These are phyloP conservation scores for Hestina assimilis DNA, from an alignment of 1,140 invertebrate genomes.

Conservation along the genomic window DNA sequence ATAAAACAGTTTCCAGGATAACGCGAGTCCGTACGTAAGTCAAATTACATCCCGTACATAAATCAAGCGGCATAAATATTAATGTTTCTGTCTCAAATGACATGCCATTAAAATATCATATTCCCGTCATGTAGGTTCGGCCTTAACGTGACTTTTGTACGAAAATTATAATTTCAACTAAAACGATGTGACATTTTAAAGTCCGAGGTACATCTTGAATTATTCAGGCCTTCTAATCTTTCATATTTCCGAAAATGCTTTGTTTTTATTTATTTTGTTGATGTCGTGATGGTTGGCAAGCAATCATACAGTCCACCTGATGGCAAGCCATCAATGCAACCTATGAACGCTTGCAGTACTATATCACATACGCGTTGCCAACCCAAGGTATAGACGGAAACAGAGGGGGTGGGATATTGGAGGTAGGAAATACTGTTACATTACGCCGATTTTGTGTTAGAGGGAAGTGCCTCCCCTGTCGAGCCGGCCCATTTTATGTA, in stretches of 20 bases:
- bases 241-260: neutral
- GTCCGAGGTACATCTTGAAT: neutral
- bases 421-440: no score
- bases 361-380: no score
- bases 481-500: no score
- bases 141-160: slow-evolving; percentile 22
- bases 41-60: slow-evolving; percentile 18
- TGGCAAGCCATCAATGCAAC: no score
- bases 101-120: slow-evolving; percentile 40
- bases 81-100: slow-evolving; percentile 41
- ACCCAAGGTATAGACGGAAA: no score
- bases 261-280: no score
- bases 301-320: no score
- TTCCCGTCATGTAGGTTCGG: slow-evolving; percentile 35
- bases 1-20: slow-evolving; percentile 10
- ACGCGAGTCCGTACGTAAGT: slow-evolving; percentile 1
- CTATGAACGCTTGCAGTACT: no score
- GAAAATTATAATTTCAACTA: slow-evolving; percentile 5
- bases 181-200: slow-evolving; percentile 1
- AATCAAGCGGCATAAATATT: slow-evolving; percentile 39
- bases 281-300: no score
- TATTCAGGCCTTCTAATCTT: neutral
- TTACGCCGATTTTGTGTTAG: no score
- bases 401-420: no score
- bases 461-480: no score